Base-by-base conservation (phyloP, 2,888 invertebrate genomes). In the Dynastes grantii region DNA sequence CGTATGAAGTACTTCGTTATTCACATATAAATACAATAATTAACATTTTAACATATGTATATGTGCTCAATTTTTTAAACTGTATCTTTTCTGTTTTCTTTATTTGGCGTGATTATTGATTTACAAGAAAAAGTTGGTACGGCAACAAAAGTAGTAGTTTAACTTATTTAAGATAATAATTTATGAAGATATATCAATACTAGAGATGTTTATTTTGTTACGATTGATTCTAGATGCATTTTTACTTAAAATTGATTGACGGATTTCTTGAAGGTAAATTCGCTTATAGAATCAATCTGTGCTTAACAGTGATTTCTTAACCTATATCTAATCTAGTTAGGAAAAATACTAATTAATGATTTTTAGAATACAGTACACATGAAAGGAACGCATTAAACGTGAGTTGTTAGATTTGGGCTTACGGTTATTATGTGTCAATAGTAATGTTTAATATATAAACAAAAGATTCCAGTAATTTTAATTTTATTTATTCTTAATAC, bases 131-230 rank as follows among this genome's bases (percentile, higher is more conserved):
- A 27, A 75, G 8, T 61, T 61, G 63, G 29, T 68, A 61, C 55
- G 55, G 76, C 68, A 67, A 76, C 76, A 76, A 37, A 76, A 65
- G 67, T 76, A 68, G 65, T 76, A 76, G 22, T 68, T 75, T 68
- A 76, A 76, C 73, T 78, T 78, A 78, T 78, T 78, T 78, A 78
- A 78, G 78, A 73, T 63, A 49, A 65, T 78, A 78, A 78, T 78
- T 78, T 78, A 78, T 71, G 65, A 79, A 76, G 32, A 73, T 73
- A 73, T 73, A 73, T 73, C 58, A 61, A 75, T 75, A 75, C 40
- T 55, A 58, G 71, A 75, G 61, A 75, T 51, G 73, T 75, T 75
- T 75, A 75, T 75, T 75, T 76, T 76, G 55, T 68, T 68, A 22
- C 29, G 67, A 32, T 51, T 40, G 49, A 73, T 73, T 73, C 40